Conservation (phyloP, 1,140 invertebrate genomes). For the Dinothrombium tinctorium region DNA sequence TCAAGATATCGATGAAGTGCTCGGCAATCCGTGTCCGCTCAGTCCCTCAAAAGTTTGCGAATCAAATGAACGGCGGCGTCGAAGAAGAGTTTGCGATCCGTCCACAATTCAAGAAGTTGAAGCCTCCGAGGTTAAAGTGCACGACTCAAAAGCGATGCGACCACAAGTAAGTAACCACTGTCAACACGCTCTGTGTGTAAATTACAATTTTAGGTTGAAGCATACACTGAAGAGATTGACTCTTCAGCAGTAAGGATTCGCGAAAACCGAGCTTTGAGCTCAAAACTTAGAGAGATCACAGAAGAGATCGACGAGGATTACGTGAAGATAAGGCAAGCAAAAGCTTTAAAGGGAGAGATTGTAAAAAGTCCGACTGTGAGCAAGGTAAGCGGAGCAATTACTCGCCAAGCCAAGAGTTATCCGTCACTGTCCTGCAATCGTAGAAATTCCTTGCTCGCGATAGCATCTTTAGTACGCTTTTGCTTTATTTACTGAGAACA, state of each 20-base stretch:
- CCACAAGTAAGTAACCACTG: slow-evolving; percentile 3
- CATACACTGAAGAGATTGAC: slow-evolving; percentile 17
- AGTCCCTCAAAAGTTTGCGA: too few relatives aligned
- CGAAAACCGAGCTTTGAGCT: slow-evolving; percentile 12
- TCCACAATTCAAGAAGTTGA: slow-evolving; percentile 11
- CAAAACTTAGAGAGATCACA: slow-evolving; percentile 9
- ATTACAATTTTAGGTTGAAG: slow-evolving; percentile 8
- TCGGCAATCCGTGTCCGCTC: slow-evolving; percentile 12
- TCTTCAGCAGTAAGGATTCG: slow-evolving; percentile 15
- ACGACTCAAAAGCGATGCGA: slow-evolving; percentile 13
- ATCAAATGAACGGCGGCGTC: too few relatives aligned
- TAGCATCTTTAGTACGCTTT: too few relatives aligned
- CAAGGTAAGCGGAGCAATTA: neutral
- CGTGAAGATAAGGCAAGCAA: slow-evolving; percentile 11
- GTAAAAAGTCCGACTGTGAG: neutral
- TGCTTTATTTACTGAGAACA: too few relatives aligned
- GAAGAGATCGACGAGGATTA: slow-evolving; percentile 14
- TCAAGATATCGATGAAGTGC: slow-evolving; percentile 17
- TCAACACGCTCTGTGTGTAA: neutral
- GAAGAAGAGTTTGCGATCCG: neutral
- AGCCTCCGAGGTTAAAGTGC: slow-evolving; percentile 14
- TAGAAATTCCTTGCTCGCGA: too few relatives aligned
- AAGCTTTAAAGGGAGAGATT: neutral
- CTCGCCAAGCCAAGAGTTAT: too few relatives aligned
- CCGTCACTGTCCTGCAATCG: too few relatives aligned